Evolutionary conservation across 2,113 vertebrate genomes (phyloP).

Genomic region (Ginglymostoma cirratum): DNA sequence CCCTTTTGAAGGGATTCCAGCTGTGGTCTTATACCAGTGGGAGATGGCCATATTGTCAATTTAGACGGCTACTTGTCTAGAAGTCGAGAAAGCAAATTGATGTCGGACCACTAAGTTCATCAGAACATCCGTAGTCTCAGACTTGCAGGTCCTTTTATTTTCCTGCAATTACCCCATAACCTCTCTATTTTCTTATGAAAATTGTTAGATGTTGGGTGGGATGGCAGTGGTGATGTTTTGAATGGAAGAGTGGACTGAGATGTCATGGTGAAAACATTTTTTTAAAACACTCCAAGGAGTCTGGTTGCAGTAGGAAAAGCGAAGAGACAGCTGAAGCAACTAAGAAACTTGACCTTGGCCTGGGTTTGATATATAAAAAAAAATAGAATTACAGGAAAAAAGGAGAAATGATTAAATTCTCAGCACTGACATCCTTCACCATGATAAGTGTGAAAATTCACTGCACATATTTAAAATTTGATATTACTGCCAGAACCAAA

Average conservation of each 20-base stretch:
- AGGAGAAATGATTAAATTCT: not conserved
- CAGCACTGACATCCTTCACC: not conserved
- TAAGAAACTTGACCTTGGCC: not conserved
- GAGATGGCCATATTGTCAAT: not conserved
- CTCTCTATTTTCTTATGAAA: not conserved
- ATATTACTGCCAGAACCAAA: conserved; percentile 22
- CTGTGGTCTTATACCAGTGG: not conserved
- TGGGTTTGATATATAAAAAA: not conserved
- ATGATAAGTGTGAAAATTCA: conserved; percentile 31
- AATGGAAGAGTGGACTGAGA: not conserved
- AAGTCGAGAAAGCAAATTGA: not conserved
- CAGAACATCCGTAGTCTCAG: not conserved
- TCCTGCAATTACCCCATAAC: not conserved
- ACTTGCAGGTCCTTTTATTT: not conserved
- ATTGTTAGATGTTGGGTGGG: not conserved
- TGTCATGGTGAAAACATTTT: not conserved
- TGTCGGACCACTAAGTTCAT: not conserved
- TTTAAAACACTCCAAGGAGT: not conserved
- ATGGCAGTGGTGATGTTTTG: not conserved
- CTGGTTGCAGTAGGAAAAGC: not conserved
- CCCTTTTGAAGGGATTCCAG: not conserved
- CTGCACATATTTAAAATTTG: conserved; percentile 26
- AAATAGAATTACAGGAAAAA: not conserved
- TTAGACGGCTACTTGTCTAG: not conserved
- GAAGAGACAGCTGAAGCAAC: not conserved